phyloP scores from a whole-genome alignment of 2,113 vertebrate species.

The Pluvialis apricaria region DNA sequence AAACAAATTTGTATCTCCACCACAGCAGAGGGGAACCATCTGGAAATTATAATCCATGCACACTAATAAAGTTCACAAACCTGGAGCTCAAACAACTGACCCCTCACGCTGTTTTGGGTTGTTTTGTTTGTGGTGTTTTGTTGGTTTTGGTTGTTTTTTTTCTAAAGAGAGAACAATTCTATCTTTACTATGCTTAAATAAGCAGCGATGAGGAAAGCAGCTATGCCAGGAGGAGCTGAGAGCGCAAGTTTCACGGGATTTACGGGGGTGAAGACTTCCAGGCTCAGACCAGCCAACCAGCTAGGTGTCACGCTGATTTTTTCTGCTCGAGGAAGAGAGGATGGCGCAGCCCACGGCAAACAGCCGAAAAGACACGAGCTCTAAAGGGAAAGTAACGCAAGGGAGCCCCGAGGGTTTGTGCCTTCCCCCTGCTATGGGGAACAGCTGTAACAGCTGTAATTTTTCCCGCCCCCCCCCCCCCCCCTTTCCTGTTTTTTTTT shows the following conservation, averaged over 20 bases:
- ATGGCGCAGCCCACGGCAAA: neutral
- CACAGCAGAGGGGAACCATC: neutral
- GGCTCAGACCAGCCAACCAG: neutral
- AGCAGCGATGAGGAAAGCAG: neutral
- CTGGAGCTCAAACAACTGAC: neutral
- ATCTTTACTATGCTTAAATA: neutral
- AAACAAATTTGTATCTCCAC: neutral
- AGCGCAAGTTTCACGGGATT: neutral
- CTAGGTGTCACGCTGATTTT: neutral
- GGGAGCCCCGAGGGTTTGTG: neutral
- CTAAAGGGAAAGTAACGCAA: neutral
- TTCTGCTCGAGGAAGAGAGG: neutral
- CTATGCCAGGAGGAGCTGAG: neutral
- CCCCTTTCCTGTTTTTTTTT: neutral
- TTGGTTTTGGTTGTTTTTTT: neutral
- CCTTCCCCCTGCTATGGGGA: neutral
- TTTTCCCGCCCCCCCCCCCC: no score
- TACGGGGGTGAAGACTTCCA: neutral
- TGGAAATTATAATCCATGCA: neutral
- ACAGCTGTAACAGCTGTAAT: neutral
- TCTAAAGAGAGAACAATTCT: neutral
- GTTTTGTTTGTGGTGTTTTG: neutral
- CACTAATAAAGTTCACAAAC: neutral
- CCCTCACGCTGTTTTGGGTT: neutral
- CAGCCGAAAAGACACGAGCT: fast-evolving